Evolutionary conservation across 2,113 vertebrate genomes (phyloP).

Genomic region (Asarcornis scutulata): DNA sequence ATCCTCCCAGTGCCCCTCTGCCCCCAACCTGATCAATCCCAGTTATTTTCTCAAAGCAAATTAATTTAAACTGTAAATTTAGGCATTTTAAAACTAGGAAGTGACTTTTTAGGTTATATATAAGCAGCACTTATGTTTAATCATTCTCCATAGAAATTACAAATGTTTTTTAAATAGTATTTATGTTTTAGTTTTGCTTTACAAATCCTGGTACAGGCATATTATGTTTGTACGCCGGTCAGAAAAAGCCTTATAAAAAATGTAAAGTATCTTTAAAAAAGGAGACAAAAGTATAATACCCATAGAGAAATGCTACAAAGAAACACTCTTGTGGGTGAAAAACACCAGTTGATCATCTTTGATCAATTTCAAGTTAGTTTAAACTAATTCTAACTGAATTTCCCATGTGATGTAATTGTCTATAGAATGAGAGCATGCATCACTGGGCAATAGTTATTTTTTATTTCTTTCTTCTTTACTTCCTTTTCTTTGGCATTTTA

Average conservation of each 20-base stretch:
- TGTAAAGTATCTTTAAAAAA: neutral
- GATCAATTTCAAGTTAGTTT: neutral
- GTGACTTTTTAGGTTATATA: neutral
- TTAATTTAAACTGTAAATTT: neutral
- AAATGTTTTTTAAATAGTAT: neutral
- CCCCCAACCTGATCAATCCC: neutral
- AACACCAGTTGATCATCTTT: neutral
- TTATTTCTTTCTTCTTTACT: neutral
- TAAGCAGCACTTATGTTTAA: neutral
- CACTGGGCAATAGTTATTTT: neutral
- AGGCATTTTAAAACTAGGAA: neutral
- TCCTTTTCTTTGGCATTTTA: neutral
- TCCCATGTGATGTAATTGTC: neutral
- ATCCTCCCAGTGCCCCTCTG: neutral
- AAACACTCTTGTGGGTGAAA: neutral
- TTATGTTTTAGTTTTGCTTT: neutral
- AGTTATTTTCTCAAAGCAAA: neutral
- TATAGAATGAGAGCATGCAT: neutral
- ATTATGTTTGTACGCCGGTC: neutral
- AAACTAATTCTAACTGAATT: neutral
- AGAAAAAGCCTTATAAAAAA: neutral
- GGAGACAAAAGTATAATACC: neutral
- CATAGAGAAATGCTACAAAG: neutral
- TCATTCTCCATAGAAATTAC: neutral
- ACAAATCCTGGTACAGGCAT: neutral